Conservation (phyloP, 2,888 invertebrate genomes). For the Philereme transversata region DNA sequence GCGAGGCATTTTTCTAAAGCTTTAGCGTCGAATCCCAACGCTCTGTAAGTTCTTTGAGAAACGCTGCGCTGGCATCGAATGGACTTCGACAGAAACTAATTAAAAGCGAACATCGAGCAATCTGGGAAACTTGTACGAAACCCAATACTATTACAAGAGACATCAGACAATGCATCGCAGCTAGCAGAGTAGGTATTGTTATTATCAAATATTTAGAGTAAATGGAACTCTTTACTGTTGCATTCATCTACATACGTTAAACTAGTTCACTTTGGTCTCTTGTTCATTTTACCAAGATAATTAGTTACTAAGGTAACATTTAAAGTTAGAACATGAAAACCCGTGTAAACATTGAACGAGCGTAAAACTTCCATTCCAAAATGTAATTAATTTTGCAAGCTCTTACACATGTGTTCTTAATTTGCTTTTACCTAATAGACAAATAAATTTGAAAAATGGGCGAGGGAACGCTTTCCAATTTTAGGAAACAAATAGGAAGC, state of each 20-base stretch:
- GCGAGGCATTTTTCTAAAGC: constrained; percentile 34
- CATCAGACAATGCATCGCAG: constrained; percentile 41
- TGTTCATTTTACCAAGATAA: too few species aligned
- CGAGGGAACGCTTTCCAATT: background rate
- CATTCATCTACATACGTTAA: background rate
- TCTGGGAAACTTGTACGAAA: constrained; percentile 52
- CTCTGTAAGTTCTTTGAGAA: constrained; percentile 63
- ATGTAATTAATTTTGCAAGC: constrained; percentile 14
- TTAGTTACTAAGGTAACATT: constrained; percentile 6
- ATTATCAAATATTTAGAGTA: constrained; percentile 13
- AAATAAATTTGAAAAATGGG: background rate
- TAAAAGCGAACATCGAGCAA: constrained; percentile 69
- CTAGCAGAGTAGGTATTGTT: constrained; percentile 4
- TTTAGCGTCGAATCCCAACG: constrained; percentile 19
- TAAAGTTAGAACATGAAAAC: constrained; percentile 4
- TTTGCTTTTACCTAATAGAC: constrained; percentile 3
- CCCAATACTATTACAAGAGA: constrained; percentile 43
- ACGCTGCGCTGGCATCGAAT: constrained; percentile 56
- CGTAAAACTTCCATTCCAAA: constrained; percentile 9
- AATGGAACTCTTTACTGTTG: constrained; percentile 4
- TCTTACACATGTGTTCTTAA: constrained; percentile 8
- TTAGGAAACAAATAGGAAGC: constrained; percentile 1
- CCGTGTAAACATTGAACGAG: constrained; percentile 11
- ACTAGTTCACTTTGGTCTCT: background rate
- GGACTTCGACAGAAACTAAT: constrained; percentile 70